Base-by-base conservation (phyloP, 2,797 vertebrate species). In the Myoxocephalus aenaeus region DNA sequence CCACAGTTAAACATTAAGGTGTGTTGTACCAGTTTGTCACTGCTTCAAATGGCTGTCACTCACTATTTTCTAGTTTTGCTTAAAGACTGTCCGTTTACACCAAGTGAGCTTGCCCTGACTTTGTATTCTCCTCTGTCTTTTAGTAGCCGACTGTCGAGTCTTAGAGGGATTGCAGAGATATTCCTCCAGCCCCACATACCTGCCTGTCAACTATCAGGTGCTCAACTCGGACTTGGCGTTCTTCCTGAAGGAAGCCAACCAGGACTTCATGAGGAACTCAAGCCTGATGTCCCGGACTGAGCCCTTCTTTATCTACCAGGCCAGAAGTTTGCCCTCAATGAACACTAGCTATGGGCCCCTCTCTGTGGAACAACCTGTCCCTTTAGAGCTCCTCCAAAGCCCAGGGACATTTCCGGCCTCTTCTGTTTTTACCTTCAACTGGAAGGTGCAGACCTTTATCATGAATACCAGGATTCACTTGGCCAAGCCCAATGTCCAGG, bases 271-370 rank as follows among this genome's bases (percentile, higher is more conserved):
- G 94, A 96, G 94, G 69, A 99, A 99, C 85, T 96, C 96, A 51
- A 99, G 97, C 90, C 93, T 98, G 89, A 96, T 95, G 51, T 93
- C 96, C 6, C 91, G 97, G 13, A 96, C 96, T 0, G 96, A 97
- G 59, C 93, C 97, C 0, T 98, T 99, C 93, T 97, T 98, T 81
- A 93, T 97, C 0, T 96, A 97, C 85, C 96, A 96, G 86, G 94
- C 97, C 89, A 92, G 93, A 83, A 94, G 92, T 54, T 90, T 94
- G 1, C 98, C 97, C 0, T 73, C 93, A 0, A 17, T 99, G 4
- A 97, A 96, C 2, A 96, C 95, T 66, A 99, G 95, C 88, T 98
- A 97, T 0, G 98, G 98, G 10, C 96, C 97, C 0, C 96, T 98
- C 34, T 96, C 96, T 0, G 92, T 96, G 18, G 95, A 97, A 42